Base-by-base conservation (phyloP, 2,113 vertebrate genomes). In the Diglossa brunneiventris region DNA sequence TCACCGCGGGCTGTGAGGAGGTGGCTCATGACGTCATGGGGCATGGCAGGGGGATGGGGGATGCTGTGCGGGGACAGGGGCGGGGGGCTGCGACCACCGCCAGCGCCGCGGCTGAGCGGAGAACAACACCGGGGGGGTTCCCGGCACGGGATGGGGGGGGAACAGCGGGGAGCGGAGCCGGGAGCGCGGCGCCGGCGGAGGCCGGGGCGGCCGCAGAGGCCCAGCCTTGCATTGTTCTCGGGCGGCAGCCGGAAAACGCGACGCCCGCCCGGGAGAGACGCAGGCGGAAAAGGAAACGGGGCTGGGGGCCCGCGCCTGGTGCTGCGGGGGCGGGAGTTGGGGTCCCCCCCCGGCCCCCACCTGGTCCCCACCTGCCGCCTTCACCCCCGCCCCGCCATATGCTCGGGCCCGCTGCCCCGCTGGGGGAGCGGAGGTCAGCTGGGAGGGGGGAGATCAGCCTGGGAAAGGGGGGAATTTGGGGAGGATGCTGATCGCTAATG, bases 181-280 rank as follows among this genome's bases (percentile, higher is more conserved):
- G 66, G 72, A 79, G 44, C 61, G 39, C 7, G 55, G 90, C 28
- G 82, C 66, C 41, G 39, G 91, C 42, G 30, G 87, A 78, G 84
- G 82, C 78, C 41, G 67, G 47, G 68, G 67, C 62, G 42, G 74
- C 64, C 23, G 77, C 55, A 10, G 49, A 74, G 88, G 97, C 94
- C 92, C 92, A 67, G 68, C 94, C 94, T 94, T 79, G 77, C 87
- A 93, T 90, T 92, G 93, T 94, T 96, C 94, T 95, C 88, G 33
- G 91, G 75, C 91, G 27, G 80, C 88, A 78, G 94, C 91, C 94
- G 94, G 94, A 95, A 95, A 93, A 95, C 28, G 11, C 76, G 89
- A 91, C 94, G 73, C 94, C 94, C 9, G 94, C 78, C 62, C 94
- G 21, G 94, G 68, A 92, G 94, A 83, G 85, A 90, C 68, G 90